A percentile compares a stretch with the other conserved stretches of the same genome.
Conservation (phyloP, 2,797 vertebrate species). For the Argyrosomus regius region DNA sequence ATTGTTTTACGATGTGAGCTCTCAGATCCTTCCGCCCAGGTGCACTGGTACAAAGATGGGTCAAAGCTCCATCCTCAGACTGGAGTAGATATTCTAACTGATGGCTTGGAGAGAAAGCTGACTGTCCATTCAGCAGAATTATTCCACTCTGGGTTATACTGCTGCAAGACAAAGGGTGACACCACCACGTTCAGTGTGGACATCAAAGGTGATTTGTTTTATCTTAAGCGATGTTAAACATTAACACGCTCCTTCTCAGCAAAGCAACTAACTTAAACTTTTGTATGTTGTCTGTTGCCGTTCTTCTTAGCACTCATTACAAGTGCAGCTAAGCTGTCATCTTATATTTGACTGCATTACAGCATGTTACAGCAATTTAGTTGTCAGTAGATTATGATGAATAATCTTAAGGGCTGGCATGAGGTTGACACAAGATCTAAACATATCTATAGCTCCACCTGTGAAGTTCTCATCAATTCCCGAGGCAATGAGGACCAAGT, state of each 20-base stretch:
- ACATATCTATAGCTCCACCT: constrained; percentile 87
- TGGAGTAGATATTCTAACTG: constrained; percentile 82
- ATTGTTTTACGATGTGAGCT: constrained; percentile 91
- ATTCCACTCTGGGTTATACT: constrained; percentile 90
- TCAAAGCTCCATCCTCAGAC: constrained; percentile 85
- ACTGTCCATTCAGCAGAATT: constrained; percentile 85
- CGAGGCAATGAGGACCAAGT: constrained; percentile 82
- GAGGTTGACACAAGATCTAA: constrained; percentile 75
- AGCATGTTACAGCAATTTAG: constrained; percentile 60
- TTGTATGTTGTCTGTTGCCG: constrained; percentile 53
- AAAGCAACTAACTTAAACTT: constrained; percentile 69
- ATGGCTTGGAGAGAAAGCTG: constrained; percentile 83
- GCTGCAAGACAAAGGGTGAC: constrained; percentile 92
- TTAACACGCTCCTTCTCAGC: constrained; percentile 61
- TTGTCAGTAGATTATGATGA: constrained; percentile 39
- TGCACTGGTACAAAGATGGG: constrained; percentile 94
- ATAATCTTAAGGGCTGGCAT: constrained; percentile 52
- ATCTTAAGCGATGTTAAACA: constrained; percentile 51
- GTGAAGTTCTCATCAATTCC: constrained; percentile 85
- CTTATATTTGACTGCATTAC: constrained; percentile 42
- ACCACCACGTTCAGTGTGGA: constrained; percentile 90
- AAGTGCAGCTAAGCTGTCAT: constrained; percentile 41
- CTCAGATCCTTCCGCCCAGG: constrained; percentile 85
- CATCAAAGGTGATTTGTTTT: constrained; percentile 89
- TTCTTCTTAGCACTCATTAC: constrained; percentile 46